Evolutionary conservation across 2,888 invertebrate genomes (phyloP), one percentile per base, ranked within the genome.

Genomic region (Drosophila diplacantha): DNA sequence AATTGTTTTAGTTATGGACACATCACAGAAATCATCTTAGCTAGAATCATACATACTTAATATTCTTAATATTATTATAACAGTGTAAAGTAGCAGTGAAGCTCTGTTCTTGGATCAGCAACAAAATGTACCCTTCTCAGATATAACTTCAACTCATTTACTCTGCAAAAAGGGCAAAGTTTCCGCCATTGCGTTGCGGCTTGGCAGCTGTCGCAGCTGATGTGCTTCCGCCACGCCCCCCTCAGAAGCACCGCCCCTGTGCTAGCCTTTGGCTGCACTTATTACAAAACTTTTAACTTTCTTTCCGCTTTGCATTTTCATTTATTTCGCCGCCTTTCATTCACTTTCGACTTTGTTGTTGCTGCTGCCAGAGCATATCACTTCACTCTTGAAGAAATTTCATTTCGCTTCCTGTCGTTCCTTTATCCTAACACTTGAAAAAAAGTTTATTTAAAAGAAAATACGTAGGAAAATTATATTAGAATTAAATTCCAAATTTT

Each of bases 281-380:
- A 78, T 83, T 83, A 69, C 75, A 79, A 78, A 79, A 79, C 81
- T 79, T 78, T 83, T 53, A 63, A 69, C 75, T 77, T 77, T 83
- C 68, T 55, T 65, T 51, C 67, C 71, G 65, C 74, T 76, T 67
- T 64, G 74, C 73, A 66, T 74, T 82, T 72, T 76, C 83, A 80
- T 82, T 80, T 72, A 68, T 71, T 81, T 81, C 62, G 75, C 68
- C 46, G 74, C 58, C 57, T 64, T 59, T 80, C 62, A 47, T 51
- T 54, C 56, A 49, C 35, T 54, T 20, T 44, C 16, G 46, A 34
- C 31, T 54, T 16, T 32, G 51, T 44, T 55, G 39, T 47, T 60
- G 57, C 51, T 71, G 58, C 54, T 69, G 50, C 63, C 65, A 57
- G 56, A 79, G 75, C 71, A 70, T 75, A 73, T 77, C 70, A 70